These are phyloP conservation scores for Stenodera caucasica DNA, from an alignment of 2,888 invertebrate species.

Conservation along the genomic window DNA sequence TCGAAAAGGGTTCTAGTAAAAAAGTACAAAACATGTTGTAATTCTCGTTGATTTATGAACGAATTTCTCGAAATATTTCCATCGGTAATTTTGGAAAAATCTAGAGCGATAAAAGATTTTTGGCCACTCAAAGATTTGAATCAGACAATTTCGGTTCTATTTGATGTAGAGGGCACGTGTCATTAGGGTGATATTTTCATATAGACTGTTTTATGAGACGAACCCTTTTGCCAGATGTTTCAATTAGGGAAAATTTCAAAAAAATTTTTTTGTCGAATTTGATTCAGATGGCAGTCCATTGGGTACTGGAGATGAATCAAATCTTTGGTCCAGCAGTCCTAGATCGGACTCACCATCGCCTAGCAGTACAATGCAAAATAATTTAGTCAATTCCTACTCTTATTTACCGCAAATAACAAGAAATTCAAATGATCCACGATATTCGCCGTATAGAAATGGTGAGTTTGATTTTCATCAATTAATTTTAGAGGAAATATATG, in stretches of 20 bases:
- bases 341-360: conserved; percentile 52
- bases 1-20: too few relatives aligned
- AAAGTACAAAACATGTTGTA: too few relatives aligned
- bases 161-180: neutral
- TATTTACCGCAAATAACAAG: conserved; percentile 15
- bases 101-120: neutral
- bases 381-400: conserved; percentile 42
- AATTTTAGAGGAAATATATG: neutral
- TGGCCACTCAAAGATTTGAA: neutral
- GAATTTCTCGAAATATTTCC: too few relatives aligned
- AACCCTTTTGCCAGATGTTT: neutral
- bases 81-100: neutral
- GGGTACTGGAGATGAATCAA: conserved; percentile 48
- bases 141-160: too few relatives aligned
- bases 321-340: conserved; percentile 52
- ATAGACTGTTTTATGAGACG: too few relatives aligned
- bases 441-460: conserved; percentile 36
- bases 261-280: neutral
- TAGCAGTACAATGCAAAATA: conserved; percentile 41
- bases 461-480: neutral
- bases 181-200: neutral
- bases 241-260: neutral
- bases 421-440: conserved; percentile 24
- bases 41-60: too few relatives aligned
- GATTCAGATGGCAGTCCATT: conserved; percentile 43